Evolutionary conservation across 2,888 invertebrate genomes (phyloP).

Genomic region (Cataglyphis rosenhaueri): DNA sequence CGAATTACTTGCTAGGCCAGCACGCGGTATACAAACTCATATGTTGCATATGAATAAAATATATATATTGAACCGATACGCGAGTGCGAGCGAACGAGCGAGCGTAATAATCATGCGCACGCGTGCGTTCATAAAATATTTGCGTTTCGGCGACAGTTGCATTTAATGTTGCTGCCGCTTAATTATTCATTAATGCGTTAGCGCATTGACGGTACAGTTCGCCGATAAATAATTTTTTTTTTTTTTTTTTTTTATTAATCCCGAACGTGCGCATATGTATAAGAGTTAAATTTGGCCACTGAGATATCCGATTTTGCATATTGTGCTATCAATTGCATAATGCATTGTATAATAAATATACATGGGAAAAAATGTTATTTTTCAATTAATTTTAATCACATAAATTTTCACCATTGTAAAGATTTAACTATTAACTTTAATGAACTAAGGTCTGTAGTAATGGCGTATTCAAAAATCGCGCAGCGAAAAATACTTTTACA

Average conservation of each 20-base stretch:
- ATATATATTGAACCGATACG: constrained; percentile 31
- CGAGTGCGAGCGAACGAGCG: constrained; percentile 1
- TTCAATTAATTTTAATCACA: constrained; percentile 3
- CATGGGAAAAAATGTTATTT: neutral
- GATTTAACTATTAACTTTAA: neutral
- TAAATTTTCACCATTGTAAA: neutral
- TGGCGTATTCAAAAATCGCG: neutral
- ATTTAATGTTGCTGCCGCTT: constrained; percentile 17
- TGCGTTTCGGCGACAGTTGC: constrained; percentile 17
- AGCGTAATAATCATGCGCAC: constrained; percentile 25
- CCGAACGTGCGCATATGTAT: neutral
- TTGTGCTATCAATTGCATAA: neutral
- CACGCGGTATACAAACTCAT: neutral
- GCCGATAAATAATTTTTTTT: constrained; percentile 7
- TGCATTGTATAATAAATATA: neutral
- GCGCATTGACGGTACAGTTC: neutral
- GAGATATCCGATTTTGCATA: neutral
- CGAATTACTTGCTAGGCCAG: constrained; percentile 23
- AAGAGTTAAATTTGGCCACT: neutral
- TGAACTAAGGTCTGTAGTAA: neutral
- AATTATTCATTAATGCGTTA: constrained; percentile 38
- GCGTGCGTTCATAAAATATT: constrained; percentile 30
- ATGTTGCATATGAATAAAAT: constrained; percentile 23
- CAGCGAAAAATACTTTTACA: neutral
- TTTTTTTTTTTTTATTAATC: neutral